Base-by-base conservation (phyloP, 1,140 invertebrate species). In the Pogonus chalceus region DNA sequence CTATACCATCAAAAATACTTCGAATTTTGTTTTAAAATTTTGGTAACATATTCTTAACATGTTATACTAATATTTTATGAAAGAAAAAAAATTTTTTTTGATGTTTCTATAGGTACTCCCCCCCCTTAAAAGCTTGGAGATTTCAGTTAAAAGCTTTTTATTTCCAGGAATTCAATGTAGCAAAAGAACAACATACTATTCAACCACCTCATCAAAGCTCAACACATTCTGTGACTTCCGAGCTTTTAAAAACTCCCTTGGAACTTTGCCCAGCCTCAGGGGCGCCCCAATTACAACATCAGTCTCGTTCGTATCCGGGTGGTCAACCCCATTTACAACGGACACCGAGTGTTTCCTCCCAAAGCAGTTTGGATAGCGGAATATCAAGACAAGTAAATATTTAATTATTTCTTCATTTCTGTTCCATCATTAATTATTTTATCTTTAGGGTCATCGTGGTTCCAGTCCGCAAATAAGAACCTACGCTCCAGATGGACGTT, bases 321-420 rank as follows among this genome's bases (percentile, higher is more conserved):
- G 65, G 64, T 65, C 75, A 70, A 56, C 76, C 76, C 21, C 67
- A 73, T 37, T 64, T 79, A 22, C 73, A 73, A 23, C 74, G 86
- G 37, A 88, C 86, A 1, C 82, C 85, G 14, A 88, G 85, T 12
- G 80, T 87, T 51, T 87, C 84, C n/a, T 88, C 85, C 14, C 86
- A 89, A 63, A 82, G 83, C 67, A 87, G 85, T 59, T 70, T 87
- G 24, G 86, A 89, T 61, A 83, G 81, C 62, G 81, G 79, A 53
- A 79, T 80, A 46, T 80, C 83, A 12, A 77, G 80, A 66, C 79
- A 80, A 59, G 81, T 81, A 63, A 74, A 78, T 39, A 18, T 18
- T 20, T n/a, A n/a, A n/a, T n/a, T 54, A 2, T 23, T 47, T 49
- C 12, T 58, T 50, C 31, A 22, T 50, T 18, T 21, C 0, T 51